phyloP scores from a whole-genome alignment of 2,797 vertebrate species.

The Siniperca scherzeri region DNA sequence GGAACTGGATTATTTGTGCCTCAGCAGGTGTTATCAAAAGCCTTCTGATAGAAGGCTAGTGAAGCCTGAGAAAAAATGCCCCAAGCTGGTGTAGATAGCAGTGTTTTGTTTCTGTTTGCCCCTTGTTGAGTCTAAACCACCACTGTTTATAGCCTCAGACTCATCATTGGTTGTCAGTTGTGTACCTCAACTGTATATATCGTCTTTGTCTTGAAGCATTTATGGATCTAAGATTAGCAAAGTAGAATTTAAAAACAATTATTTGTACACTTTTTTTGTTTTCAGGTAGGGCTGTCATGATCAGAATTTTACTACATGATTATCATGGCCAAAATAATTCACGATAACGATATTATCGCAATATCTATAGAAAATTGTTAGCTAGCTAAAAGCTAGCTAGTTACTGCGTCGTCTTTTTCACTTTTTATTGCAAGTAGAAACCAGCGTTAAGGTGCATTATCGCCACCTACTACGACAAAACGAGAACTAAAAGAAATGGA shows the following conservation, averaged over 20 bases:
- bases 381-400: too few species aligned
- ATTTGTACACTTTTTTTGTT: too few species aligned
- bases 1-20: neutral
- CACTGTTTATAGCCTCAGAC: neutral
- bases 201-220: neutral
- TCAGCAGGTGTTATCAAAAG: neutral
- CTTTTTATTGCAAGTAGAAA: too few species aligned
- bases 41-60: neutral
- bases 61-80: neutral
- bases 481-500: too few species aligned
- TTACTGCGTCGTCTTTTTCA: too few species aligned
- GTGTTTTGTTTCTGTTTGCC: neutral
- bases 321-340: too few species aligned
- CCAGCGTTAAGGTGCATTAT: too few species aligned
- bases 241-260: neutral
- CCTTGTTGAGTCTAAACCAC: slow-evolving; percentile 13
- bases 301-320: too few species aligned
- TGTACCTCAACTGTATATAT: neutral
- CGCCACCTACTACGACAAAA: too few species aligned
- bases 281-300: too few species aligned
- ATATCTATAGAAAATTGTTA: too few species aligned
- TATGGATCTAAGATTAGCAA: neutral
- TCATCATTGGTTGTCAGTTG: neutral
- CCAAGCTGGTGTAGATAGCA: neutral
- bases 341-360: too few species aligned